Percentiles rank a stretch among this genome's conserved stretches.
These are phyloP conservation scores for Thalpophila matura DNA, from an alignment of 2,888 invertebrate species.

Conservation along the genomic window DNA sequence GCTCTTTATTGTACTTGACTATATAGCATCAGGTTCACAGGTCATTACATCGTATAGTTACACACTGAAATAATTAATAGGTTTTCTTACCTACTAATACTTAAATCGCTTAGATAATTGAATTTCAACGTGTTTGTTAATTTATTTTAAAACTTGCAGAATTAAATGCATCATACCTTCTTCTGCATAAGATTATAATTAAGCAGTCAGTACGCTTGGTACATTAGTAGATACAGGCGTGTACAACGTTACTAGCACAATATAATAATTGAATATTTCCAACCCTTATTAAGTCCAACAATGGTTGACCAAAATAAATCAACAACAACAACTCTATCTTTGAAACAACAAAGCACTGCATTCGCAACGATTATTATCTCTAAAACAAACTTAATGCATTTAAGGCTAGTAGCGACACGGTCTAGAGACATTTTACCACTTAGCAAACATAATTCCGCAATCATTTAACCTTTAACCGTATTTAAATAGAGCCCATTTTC, in stretches of 20 bases:
- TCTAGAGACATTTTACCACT: slow-evolving; percentile 86
- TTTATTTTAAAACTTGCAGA: slow-evolving; percentile 20
- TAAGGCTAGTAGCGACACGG: slow-evolving; percentile 90
- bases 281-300: slow-evolving; percentile 81
- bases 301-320: slow-evolving; percentile 88
- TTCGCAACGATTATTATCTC: slow-evolving; percentile 90
- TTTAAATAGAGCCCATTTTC: slow-evolving; percentile 71
- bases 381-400: slow-evolving; percentile 90
- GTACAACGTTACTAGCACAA: slow-evolving; percentile 49
- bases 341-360: slow-evolving; percentile 87
- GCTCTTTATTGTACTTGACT: background rate
- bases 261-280: slow-evolving; percentile 73
- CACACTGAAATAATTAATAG: no score
- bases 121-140: slow-evolving; percentile 14
- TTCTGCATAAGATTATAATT: slow-evolving; percentile 28
- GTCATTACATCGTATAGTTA: no score
- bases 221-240: slow-evolving; percentile 37
- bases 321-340: slow-evolving; percentile 89
- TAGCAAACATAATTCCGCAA: slow-evolving; percentile 69
- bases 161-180: slow-evolving; percentile 25
- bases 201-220: slow-evolving; percentile 27
- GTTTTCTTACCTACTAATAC: no score
- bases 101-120: slow-evolving; percentile 21
- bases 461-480: slow-evolving; percentile 61
- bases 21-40: no score